These are phyloP conservation scores for Silurus aristotelis DNA, from an alignment of 2,797 vertebrate genomes.

Conservation along the genomic window DNA sequence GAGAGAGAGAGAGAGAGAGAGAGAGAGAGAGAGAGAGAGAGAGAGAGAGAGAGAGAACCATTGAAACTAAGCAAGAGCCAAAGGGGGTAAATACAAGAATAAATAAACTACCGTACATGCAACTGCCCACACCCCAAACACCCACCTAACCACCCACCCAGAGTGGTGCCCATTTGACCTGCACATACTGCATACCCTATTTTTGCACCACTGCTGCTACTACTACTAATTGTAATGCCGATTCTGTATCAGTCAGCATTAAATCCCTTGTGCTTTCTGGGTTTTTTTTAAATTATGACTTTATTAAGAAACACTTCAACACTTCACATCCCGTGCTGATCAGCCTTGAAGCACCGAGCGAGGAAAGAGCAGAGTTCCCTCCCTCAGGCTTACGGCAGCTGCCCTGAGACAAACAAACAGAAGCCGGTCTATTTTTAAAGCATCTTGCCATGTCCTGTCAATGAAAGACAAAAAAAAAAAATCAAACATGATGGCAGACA, in stretches of 20 bases:
- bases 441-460: conserved; percentile 39
- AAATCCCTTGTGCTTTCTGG: too few relatives aligned
- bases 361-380: neutral
- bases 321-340: conserved; percentile 13
- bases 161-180: too few relatives aligned
- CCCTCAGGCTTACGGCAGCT: neutral
- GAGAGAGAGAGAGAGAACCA: neutral
- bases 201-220: too few relatives aligned
- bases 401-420: conserved; percentile 43
- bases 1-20: neutral
- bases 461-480: conserved; percentile 30
- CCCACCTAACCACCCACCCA: too few relatives aligned
- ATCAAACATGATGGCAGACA: conserved; percentile 46
- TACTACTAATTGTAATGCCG: too few relatives aligned
- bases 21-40: neutral
- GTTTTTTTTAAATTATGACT: neutral
- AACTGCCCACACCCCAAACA: too few relatives aligned
- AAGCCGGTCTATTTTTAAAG: conserved; percentile 52
- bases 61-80: too few relatives aligned
- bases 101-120: too few relatives aligned
- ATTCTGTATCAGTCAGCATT: too few relatives aligned
- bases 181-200: too few relatives aligned
- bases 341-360: conserved; percentile 25
- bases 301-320: neutral
- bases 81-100: too few relatives aligned